phyloP scores from a whole-genome alignment of 92 coral and sea anemone species.

The Phymanthus crucifer region DNA sequence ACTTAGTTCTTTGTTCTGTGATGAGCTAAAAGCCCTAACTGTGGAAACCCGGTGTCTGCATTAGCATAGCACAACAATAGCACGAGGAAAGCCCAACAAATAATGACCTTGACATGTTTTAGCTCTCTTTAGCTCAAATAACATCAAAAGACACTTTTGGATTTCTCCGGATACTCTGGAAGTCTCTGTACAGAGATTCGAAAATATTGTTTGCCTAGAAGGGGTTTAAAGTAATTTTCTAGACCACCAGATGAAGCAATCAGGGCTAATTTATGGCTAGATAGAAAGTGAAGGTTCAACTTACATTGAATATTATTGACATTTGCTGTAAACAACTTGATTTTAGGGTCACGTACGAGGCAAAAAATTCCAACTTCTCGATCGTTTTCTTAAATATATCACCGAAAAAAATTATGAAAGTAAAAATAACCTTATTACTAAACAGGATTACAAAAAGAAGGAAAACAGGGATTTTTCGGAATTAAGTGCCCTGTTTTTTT shows the following conservation, averaged over 20 bases:
- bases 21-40: not conserved
- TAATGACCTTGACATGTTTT: conserved; percentile 8
- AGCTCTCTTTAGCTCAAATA: conserved; percentile 3
- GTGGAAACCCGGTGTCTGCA: not conserved
- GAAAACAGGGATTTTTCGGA: not conserved
- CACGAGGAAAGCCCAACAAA: conserved; percentile 3
- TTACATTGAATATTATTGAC: not conserved
- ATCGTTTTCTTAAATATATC: no score
- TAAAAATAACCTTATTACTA: not conserved
- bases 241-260: not conserved
- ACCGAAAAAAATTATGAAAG: not conserved
- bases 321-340: not conserved
- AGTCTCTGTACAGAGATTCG: not conserved
- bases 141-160: not conserved
- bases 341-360: not conserved
- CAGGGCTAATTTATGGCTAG: not conserved
- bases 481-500: not conserved
- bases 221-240: not conserved
- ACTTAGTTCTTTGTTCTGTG: not conserved
- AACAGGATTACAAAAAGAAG: not conserved
- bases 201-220: not conserved
- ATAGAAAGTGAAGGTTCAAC: conserved; percentile 5
- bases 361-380: not conserved
- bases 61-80: conserved; percentile 5
- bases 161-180: not conserved